Conservation (phyloP, 2,797 vertebrate genomes). For the Microctenopoma lineatum region DNA sequence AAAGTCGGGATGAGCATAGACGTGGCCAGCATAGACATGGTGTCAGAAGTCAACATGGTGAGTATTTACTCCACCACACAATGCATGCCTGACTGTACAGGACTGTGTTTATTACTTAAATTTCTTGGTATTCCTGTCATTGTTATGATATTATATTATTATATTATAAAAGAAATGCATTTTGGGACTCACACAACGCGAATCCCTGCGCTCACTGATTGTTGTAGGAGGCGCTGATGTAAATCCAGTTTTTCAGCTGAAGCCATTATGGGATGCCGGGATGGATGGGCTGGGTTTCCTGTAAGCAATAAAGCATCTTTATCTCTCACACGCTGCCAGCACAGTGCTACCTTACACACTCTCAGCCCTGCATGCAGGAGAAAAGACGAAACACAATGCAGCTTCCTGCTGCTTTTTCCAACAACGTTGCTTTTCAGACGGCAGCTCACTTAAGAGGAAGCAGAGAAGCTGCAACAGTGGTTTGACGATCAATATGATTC, state of each 20-base stretch:
- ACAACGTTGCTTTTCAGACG: slow-evolving; percentile 27
- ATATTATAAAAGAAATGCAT: background rate
- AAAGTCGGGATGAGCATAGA: slow-evolving; percentile 96
- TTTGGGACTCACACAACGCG: slow-evolving; percentile 7
- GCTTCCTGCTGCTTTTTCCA: slow-evolving; percentile 32
- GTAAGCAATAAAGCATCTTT: slow-evolving; percentile 56
- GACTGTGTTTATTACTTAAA: too few species aligned
- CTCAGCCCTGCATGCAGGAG: slow-evolving; percentile 11
- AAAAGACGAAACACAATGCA: slow-evolving; percentile 13
- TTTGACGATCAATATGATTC: slow-evolving; percentile 25
- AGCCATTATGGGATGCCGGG: slow-evolving; percentile 49
- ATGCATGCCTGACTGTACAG: too few species aligned
- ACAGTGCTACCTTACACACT: slow-evolving; percentile 25
- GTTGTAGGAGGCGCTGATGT: slow-evolving; percentile 40
- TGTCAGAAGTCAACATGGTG: slow-evolving; percentile 98
- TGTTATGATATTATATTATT: too few species aligned
- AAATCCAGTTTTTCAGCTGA: slow-evolving; percentile 37
- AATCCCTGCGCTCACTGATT: background rate
- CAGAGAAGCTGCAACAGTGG: slow-evolving; percentile 35
- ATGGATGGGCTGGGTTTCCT: slow-evolving; percentile 67
- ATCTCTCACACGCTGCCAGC: slow-evolving; percentile 37
- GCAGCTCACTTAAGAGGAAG: slow-evolving; percentile 9
- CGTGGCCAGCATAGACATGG: slow-evolving; percentile 96
- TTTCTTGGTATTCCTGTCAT: too few species aligned
- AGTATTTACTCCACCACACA: slow-evolving; percentile 62